phyloP scores from a whole-genome alignment of 2,888 invertebrate species.

The Bruchidius siliquastri region DNA sequence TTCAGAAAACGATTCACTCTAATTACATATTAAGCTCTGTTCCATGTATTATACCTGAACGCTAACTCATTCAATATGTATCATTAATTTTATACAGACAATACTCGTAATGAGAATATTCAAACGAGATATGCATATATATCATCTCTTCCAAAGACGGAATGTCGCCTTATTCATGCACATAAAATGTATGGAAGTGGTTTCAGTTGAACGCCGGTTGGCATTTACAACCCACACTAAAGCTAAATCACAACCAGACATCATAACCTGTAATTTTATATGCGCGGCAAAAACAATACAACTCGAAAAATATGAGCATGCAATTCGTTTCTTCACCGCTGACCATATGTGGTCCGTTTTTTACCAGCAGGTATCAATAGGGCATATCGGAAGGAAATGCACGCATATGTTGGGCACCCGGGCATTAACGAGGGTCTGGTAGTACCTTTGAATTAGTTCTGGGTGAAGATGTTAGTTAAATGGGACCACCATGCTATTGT shows the following conservation, averaged over 20 bases:
- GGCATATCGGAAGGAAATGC: background rate
- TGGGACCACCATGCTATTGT: background rate
- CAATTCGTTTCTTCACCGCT: background rate
- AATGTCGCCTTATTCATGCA: background rate
- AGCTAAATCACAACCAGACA: background rate
- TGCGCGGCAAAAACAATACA: background rate
- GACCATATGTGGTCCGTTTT: background rate
- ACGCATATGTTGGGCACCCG: background rate
- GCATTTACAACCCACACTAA: background rate
- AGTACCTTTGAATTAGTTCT: background rate
- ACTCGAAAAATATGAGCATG: background rate
- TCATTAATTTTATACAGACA: background rate
- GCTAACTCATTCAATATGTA: background rate
- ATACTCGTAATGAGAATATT: background rate
- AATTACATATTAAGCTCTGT: background rate
- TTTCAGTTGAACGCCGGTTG: background rate
- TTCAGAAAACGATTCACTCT: background rate
- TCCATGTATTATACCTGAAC: background rate
- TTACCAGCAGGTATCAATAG: background rate
- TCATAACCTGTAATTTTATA: background rate
- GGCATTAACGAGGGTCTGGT: background rate
- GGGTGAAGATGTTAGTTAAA: background rate
- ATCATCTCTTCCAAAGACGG: background rate
- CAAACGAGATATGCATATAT: background rate
- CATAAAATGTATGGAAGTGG: background rate